Conservation (phyloP, 2,797 vertebrate genomes). For the Sebastolobus altivelis region DNA sequence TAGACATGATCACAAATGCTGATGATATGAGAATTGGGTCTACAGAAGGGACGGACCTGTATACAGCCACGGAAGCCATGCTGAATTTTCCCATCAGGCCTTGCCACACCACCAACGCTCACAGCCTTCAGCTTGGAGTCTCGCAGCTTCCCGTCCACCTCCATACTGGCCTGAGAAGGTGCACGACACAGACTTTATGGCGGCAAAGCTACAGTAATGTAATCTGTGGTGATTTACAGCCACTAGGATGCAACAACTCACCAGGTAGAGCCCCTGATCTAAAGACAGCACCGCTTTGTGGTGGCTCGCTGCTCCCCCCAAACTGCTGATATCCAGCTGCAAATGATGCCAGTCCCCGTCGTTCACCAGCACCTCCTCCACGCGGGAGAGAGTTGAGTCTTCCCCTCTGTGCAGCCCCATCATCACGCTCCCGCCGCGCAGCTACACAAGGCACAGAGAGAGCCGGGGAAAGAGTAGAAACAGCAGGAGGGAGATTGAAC, state of each 20-base stretch:
- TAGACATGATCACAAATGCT: not conserved
- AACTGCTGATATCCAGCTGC: slow-evolving; percentile 87
- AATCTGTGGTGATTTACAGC: not conserved
- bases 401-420: slow-evolving; percentile 88
- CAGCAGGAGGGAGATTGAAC: slow-evolving; percentile 36
- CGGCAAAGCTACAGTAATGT: not conserved
- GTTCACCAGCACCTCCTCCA: slow-evolving; percentile 89
- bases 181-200: not conserved
- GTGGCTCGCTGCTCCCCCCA: slow-evolving; percentile 53
- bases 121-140: slow-evolving; percentile 88
- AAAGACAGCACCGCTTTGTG: slow-evolving; percentile 86
- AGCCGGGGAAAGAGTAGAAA: not conserved
- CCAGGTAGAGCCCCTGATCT: slow-evolving; percentile 91
- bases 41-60: slow-evolving; percentile 83
- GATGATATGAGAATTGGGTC: not conserved
- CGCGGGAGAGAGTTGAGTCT: slow-evolving; percentile 83
- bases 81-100: slow-evolving; percentile 81
- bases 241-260: slow-evolving; percentile 47
- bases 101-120: slow-evolving; percentile 88
- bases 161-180: slow-evolving; percentile 82
- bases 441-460: slow-evolving; percentile 70
- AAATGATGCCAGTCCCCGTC: slow-evolving; percentile 95
- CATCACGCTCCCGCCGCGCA: slow-evolving; percentile 88
- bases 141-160: slow-evolving; percentile 88
- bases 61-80: slow-evolving; percentile 93